phyloP scores from a whole-genome alignment of 2,113 vertebrate species.

The Peromyscus polionotus region DNA sequence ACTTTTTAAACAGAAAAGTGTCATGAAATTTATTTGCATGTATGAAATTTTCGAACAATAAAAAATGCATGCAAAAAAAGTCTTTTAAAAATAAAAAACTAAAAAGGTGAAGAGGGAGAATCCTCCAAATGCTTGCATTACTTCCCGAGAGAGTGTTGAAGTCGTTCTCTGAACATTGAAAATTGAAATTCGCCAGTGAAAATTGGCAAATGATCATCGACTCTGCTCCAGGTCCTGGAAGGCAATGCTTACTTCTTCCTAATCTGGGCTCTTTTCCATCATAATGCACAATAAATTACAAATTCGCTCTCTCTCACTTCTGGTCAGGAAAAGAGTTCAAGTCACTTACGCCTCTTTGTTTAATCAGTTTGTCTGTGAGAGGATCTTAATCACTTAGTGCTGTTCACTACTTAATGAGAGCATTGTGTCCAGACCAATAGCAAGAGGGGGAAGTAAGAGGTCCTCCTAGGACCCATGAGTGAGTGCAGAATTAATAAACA shows the following conservation, averaged over 20 bases:
- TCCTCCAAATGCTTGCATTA: neutral
- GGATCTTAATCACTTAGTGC: neutral
- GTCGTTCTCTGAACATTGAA: constrained; percentile 30
- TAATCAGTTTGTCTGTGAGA: neutral
- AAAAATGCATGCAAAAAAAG: neutral
- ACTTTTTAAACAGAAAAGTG: constrained; percentile 46
- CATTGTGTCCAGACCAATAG: constrained; percentile 17
- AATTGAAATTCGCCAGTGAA: constrained; percentile 24
- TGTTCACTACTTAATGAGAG: neutral
- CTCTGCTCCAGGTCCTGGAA: constrained; percentile 37
- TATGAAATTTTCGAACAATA: neutral
- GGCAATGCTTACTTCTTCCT: constrained; percentile 46
- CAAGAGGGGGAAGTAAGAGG: neutral
- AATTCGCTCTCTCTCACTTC: neutral
- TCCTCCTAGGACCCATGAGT: neutral
- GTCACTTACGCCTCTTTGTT: neutral
- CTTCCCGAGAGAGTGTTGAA: constrained; percentile 40
- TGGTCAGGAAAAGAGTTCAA: constrained; percentile 23
- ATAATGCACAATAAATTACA: constrained; percentile 40
- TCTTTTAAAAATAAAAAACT: neutral
- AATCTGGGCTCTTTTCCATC: constrained; percentile 22
- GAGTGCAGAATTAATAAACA: constrained; percentile 27
- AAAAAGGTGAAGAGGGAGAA: neutral
- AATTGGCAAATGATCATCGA: constrained; percentile 33
- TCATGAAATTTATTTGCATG: neutral